phyloP scores from a whole-genome alignment of 2,888 invertebrate genomes.

The Oxycera nigricornis region DNA sequence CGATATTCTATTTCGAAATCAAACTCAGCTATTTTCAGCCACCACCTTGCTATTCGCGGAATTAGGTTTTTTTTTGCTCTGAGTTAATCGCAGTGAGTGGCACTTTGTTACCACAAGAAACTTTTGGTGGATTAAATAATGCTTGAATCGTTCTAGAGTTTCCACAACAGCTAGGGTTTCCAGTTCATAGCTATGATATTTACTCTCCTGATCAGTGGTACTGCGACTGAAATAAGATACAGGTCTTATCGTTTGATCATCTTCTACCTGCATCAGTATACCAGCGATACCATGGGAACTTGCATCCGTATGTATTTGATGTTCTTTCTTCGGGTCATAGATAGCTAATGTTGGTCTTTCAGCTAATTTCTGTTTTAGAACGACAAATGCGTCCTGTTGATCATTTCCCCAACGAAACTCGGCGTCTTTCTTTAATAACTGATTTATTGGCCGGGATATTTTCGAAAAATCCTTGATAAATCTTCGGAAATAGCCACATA shows the following conservation, averaged over 20 bases:
- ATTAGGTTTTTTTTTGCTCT: neutral
- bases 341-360: neutral
- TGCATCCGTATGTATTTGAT: no score
- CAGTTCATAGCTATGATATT: neutral
- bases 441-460: slow-evolving; percentile 50
- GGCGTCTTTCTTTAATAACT: slow-evolving; percentile 46
- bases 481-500: slow-evolving; percentile 52
- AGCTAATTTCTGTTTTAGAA: neutral
- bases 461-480: slow-evolving; percentile 51
- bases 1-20: neutral
- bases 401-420: slow-evolving; percentile 46
- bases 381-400: neutral
- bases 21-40: neutral
- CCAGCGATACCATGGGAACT: neutral
- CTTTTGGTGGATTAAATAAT: neutral
- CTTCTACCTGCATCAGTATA: neutral
- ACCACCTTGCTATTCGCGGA: neutral
- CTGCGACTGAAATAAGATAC: slow-evolving; percentile 3
- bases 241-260: neutral
- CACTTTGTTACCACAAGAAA: neutral
- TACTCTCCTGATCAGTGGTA: neutral
- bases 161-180: neutral
- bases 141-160: neutral
- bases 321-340: no score
- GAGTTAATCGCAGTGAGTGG: neutral